These are phyloP conservation scores for Bombyx mori DNA, from an alignment of 1,140 invertebrate species.

Conservation along the genomic window DNA sequence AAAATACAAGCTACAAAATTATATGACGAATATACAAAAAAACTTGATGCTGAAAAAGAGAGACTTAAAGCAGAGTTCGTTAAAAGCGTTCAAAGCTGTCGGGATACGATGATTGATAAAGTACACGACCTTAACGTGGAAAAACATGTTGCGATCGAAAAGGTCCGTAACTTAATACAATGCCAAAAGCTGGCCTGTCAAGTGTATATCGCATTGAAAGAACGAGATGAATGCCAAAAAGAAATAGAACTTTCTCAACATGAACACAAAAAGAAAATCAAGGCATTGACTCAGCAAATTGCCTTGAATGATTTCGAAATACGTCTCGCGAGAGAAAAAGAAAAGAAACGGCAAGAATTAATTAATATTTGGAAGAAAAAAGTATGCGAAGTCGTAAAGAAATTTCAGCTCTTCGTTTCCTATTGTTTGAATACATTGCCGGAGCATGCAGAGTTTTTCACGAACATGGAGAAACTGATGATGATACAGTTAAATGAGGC, in stretches of 20 bases:
- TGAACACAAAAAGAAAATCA: slow-evolving; percentile 40
- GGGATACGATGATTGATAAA: slow-evolving; percentile 23
- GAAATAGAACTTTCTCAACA: slow-evolving; percentile 30
- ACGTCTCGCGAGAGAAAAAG: slow-evolving; percentile 33
- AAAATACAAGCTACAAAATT: slow-evolving; percentile 42
- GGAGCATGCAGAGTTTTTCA: slow-evolving; percentile 54
- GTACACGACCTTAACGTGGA: slow-evolving; percentile 51
- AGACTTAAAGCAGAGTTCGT: slow-evolving; percentile 38
- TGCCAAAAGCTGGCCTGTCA: slow-evolving; percentile 56
- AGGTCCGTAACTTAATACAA: slow-evolving; percentile 36
- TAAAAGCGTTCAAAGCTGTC: slow-evolving; percentile 23
- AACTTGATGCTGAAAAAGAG: slow-evolving; percentile 31
- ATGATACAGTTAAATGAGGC: slow-evolving; percentile 43
- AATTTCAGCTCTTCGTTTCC: slow-evolving; percentile 50
- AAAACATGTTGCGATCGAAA: slow-evolving; percentile 49
- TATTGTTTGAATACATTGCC: slow-evolving; percentile 48
- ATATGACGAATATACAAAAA: slow-evolving; percentile 35
- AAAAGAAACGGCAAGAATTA: slow-evolving; percentile 32
- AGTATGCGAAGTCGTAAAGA: slow-evolving; percentile 49
- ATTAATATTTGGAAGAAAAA: slow-evolving; percentile 49
- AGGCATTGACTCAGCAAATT: slow-evolving; percentile 30
- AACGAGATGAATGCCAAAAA: slow-evolving; percentile 39
- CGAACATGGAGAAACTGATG: slow-evolving; percentile 59
- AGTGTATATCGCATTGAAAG: slow-evolving; percentile 55
- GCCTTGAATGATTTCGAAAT: slow-evolving; percentile 43